Evolutionary conservation across 1,140 invertebrate genomes (phyloP), one percentile per base, ranked within the genome.

Genomic region (Caerostris extrusa): DNA sequence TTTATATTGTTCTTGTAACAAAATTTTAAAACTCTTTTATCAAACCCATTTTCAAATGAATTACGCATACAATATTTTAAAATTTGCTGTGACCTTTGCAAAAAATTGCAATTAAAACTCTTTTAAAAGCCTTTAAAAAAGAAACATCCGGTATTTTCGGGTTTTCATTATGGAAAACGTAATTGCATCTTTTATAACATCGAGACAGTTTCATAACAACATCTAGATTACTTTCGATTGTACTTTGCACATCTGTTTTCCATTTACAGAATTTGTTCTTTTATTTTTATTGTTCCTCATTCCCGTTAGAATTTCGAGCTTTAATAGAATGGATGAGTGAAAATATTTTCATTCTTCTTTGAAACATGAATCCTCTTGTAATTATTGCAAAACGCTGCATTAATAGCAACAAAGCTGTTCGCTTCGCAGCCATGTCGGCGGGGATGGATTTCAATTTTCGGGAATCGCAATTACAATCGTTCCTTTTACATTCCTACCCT

Each of bases 161-260:
- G 14, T n/a, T 17, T 67, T 67, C 61, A 67, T 67, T n/a, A 67
- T 67, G 61, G 61, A 5, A 67, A 67, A 67, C 61, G 61, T 67
- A 67, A 67, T 67, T 67, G 61, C 61, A 67, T 67, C 61, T 67
- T 67, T 67, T 67, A 67, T 67, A 67, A 67, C 61, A 17, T 17
- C 61, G 61, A 67, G 61, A 67, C 61, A 67, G 61, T 17, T 67
- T 67, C 61, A 67, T 67, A 67, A 67, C n/a, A 67, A 67, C 61
- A 67, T 67, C 61, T 67, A 67, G 61, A 67, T 67, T 67, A n/a
- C 61, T 67, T 67, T 67, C 61, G 61, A 67, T 67, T 67, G 61
- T 67, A 67, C 12, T 67, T 67, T 67, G 17, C 61, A 67, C 61
- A 67, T 4, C 4, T 67, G 61, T 67, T 67, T 67, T 67, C 61